Percentiles rank a stretch among this genome's conserved stretches.
These are phyloP conservation scores for Anas platyrhynchos DNA, from an alignment of 2,113 vertebrate genomes.

Conservation along the genomic window DNA sequence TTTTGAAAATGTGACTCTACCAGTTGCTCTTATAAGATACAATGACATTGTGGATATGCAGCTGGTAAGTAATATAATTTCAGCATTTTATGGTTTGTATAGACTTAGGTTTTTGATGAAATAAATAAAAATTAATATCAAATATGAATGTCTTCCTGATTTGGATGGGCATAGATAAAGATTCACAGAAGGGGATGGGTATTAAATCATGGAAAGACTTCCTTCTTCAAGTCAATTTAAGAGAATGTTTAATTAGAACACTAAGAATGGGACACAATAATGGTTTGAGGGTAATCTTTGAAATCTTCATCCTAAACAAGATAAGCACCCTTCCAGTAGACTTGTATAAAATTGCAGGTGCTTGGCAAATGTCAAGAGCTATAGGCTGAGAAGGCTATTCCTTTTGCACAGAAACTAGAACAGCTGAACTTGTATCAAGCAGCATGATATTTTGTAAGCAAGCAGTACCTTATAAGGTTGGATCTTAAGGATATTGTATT, in stretches of 20 bases:
- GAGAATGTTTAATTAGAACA: neutral
- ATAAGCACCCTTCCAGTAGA: neutral
- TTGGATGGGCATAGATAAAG: neutral
- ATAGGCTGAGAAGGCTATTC: neutral
- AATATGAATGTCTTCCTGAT: neutral
- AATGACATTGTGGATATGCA: conserved; percentile 83
- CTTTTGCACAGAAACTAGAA: neutral
- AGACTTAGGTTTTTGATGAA: neutral
- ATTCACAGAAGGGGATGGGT: neutral
- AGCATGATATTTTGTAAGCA: neutral
- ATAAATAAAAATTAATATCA: neutral
- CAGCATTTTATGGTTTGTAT: neutral
- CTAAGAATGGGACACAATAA: neutral
- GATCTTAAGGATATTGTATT: neutral
- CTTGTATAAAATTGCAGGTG: neutral
- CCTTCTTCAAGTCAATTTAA: neutral
- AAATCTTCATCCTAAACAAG: neutral
- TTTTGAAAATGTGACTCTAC: conserved; percentile 81
- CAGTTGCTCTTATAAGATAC: conserved; percentile 86
- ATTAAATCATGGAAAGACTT: neutral
- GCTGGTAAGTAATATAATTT: conserved; percentile 76
- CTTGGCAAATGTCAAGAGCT: neutral
- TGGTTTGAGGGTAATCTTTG: neutral
- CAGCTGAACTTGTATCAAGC: neutral
- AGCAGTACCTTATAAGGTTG: neutral